A percentile compares a stretch with the other conserved stretches of the same genome.
Evolutionary conservation across 2,113 vertebrate genomes (phyloP).

Genomic region (Romanogobio albipinnatus): DNA sequence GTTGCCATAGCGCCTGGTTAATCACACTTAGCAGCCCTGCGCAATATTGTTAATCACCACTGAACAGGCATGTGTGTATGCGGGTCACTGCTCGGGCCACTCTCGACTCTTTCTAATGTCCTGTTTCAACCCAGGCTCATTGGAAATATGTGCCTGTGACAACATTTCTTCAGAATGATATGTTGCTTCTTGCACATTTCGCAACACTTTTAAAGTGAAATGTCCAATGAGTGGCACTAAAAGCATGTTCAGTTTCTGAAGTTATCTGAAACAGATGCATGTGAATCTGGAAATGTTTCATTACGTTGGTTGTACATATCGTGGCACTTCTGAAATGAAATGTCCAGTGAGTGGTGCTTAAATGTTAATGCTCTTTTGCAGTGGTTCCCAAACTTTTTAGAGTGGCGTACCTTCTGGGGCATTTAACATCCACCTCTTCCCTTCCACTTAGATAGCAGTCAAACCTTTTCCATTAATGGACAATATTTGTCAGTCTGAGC

Average conservation of each 20-base stretch:
- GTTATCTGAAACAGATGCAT: background rate
- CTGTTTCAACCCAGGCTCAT: background rate
- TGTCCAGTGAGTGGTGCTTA: background rate
- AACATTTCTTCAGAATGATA: background rate
- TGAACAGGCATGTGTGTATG: slow-evolving; percentile 2
- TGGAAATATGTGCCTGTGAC: background rate
- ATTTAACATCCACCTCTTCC: too few species aligned
- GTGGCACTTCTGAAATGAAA: background rate
- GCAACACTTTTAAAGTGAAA: background rate
- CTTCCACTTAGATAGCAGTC: too few species aligned
- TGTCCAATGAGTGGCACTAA: background rate
- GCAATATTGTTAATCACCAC: slow-evolving; percentile 52
- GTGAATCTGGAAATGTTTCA: background rate
- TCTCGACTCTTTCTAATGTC: background rate
- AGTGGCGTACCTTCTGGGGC: too few species aligned
- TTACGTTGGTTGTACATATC: background rate
- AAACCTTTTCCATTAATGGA: too few species aligned
- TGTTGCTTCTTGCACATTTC: background rate
- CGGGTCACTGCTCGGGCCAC: slow-evolving; percentile 16
- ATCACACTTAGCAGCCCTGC: slow-evolving; percentile 38
- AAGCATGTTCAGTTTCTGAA: background rate
- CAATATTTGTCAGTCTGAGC: too few species aligned
- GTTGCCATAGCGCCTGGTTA: slow-evolving; percentile 45
- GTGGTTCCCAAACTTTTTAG: too few species aligned
- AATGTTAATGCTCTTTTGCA: background rate